These are phyloP conservation scores for Lysandra bellargus DNA, from an alignment of 2,888 invertebrate genomes.

Conservation along the genomic window DNA sequence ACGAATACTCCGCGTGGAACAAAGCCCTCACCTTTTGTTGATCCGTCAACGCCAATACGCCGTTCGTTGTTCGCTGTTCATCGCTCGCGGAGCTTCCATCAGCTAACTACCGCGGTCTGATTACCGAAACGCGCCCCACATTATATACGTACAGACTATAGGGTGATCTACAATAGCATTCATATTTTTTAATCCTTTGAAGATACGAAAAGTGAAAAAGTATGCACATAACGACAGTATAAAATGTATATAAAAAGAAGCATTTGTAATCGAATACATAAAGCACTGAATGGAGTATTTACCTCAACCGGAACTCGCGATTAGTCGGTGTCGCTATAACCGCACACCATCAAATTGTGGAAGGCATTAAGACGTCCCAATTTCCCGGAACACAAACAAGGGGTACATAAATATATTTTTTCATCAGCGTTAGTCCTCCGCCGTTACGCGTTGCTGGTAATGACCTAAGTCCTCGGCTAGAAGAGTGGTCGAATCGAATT, in stretches of 20 bases:
- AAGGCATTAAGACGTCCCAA: constrained; percentile 10
- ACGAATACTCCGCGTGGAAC: not conserved
- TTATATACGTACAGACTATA: not conserved
- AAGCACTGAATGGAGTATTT: not conserved
- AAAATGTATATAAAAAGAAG: not conserved
- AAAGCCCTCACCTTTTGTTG: constrained; percentile 12
- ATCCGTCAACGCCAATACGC: not conserved
- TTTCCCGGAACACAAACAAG: constrained; percentile 1
- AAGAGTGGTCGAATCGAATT: not conserved
- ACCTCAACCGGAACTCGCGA: not conserved
- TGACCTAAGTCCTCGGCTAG: not conserved
- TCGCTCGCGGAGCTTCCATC: not conserved
- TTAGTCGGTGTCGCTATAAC: not conserved
- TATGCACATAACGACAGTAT: too few relatives aligned
- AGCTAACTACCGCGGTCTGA: constrained; percentile 18
- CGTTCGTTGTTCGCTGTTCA: not conserved
- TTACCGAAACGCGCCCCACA: constrained; percentile 18
- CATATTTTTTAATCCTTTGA: not conserved
- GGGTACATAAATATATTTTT: constrained; percentile 23
- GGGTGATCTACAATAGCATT: not conserved
- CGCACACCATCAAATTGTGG: not conserved
- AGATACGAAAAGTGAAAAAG: not conserved
- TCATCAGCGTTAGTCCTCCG: constrained; percentile 7
- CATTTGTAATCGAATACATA: not conserved
- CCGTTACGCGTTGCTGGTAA: not conserved